A percentile compares a stretch with the other conserved stretches of the same genome.
phyloP scores from a whole-genome alignment of 1,140 invertebrate species.

The Microplitis demolitor region DNA sequence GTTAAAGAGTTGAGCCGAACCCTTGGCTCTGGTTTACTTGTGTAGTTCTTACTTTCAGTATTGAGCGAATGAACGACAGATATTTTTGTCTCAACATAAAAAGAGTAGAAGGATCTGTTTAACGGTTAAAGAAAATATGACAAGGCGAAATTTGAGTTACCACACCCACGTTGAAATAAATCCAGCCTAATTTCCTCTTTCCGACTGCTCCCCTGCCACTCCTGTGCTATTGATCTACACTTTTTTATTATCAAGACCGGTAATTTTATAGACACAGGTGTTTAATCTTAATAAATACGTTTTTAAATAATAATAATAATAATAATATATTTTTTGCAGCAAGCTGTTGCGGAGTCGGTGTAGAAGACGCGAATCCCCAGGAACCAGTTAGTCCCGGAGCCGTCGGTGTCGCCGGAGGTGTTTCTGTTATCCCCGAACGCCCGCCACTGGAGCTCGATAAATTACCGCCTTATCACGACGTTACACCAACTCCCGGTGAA shows the following conservation, averaged over 20 bases:
- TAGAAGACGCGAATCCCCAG: conserved; percentile 42
- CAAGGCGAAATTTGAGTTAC: conserved; percentile 22
- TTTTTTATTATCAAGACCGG: too few species aligned
- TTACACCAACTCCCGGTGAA: conserved; percentile 57
- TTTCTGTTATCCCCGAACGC: conserved; percentile 59
- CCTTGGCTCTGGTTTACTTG: too few species aligned
- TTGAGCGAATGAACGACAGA: neutral
- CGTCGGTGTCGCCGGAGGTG: conserved; percentile 47
- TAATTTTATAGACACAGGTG: too few species aligned
- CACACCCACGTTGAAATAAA: conserved; percentile 22
- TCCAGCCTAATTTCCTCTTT: conserved; percentile 32
- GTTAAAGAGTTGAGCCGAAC: neutral
- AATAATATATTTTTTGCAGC: conserved; percentile 32
- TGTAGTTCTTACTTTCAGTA: too few species aligned
- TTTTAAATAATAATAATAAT: too few species aligned
- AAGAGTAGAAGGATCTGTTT: conserved; percentile 9
- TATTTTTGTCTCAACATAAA: neutral
- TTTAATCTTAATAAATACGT: too few species aligned
- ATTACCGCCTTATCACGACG: conserved; percentile 60
- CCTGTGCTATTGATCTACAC: too few species aligned
- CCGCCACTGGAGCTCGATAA: conserved; percentile 60
- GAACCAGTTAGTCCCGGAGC: conserved; percentile 43
- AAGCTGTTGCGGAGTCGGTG: conserved; percentile 54
- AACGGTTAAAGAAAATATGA: conserved; percentile 25
- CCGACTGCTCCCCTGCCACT: too few species aligned